A percentile compares a stretch with the other conserved stretches of the same genome.
These are phyloP conservation scores for Andrena haemorrhoa DNA, from an alignment of 2,888 invertebrate genomes.

Conservation along the genomic window DNA sequence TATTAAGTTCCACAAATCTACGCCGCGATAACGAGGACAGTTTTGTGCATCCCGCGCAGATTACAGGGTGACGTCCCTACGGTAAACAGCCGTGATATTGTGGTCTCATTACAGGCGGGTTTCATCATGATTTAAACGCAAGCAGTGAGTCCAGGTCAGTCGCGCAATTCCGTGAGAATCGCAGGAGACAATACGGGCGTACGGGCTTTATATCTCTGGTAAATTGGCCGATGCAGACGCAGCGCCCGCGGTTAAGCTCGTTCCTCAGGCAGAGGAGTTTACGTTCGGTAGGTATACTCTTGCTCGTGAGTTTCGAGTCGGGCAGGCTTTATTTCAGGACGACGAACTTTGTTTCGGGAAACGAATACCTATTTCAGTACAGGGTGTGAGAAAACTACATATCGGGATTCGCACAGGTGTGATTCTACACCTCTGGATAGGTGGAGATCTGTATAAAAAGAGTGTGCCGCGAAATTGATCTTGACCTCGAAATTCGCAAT, in stretches of 20 bases:
- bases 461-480: no score
- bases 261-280: background rate
- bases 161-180: constrained; percentile 66
- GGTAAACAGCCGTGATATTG: constrained; percentile 47
- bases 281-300: constrained; percentile 24
- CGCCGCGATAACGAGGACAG: constrained; percentile 14
- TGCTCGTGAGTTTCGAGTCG: constrained; percentile 27
- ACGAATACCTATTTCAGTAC: no score
- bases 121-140: constrained; percentile 68
- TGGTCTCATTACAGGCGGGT: constrained; percentile 61
- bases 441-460: no score
- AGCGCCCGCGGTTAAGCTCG: constrained; percentile 16
- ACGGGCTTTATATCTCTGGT: constrained; percentile 18
- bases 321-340: background rate
- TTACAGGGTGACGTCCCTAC: constrained; percentile 18
- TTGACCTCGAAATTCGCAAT: no score
- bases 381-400: background rate
- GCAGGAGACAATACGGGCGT: constrained; percentile 57
- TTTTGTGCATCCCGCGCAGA: constrained; percentile 31
- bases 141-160: constrained; percentile 62
- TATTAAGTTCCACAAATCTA: constrained; percentile 9
- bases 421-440: no score
- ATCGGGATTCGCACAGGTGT: background rate
- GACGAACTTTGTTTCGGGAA: background rate
- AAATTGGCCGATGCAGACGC: constrained; percentile 50